Evolutionary conservation across 2,888 invertebrate species (phyloP).

Genomic region (Epinotia brunnichana): DNA sequence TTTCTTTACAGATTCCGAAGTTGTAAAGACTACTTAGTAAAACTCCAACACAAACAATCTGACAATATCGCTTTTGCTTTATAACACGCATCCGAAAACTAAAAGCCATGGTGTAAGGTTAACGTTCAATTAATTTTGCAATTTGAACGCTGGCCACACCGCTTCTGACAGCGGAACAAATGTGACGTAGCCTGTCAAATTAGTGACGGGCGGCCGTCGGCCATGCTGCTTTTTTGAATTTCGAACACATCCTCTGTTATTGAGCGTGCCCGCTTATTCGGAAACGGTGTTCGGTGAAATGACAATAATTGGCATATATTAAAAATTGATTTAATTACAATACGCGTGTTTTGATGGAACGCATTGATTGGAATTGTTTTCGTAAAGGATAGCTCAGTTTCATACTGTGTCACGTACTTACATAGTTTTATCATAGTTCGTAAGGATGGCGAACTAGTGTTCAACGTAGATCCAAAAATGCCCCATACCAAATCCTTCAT

Average conservation of each 20-base stretch:
- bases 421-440: too few relatives aligned
- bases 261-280: slow-evolving; percentile 63
- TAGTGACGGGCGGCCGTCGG: slow-evolving; percentile 74
- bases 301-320: slow-evolving; percentile 38
- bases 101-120: slow-evolving; percentile 32
- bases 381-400: not conserved
- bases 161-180: slow-evolving; percentile 66
- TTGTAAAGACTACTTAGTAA: too few relatives aligned
- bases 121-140: slow-evolving; percentile 62
- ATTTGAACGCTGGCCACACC: slow-evolving; percentile 53
- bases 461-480: too few relatives aligned
- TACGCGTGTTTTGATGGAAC: slow-evolving; percentile 16
- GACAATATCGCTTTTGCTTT: slow-evolving; percentile 1
- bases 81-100: slow-evolving; percentile 15
- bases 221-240: slow-evolving; percentile 79
- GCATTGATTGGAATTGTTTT: slow-evolving; percentile 7
- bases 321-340: slow-evolving; percentile 31
- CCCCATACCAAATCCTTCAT: too few relatives aligned
- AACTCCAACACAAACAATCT: not conserved
- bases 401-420: too few relatives aligned
- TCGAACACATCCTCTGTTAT: slow-evolving; percentile 76
- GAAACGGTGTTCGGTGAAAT: slow-evolving; percentile 52
- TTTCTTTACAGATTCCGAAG: too few relatives aligned
- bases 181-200: slow-evolving; percentile 79
- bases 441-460: too few relatives aligned